A percentile compares a stretch with the other conserved stretches of the same genome.
Conservation (phyloP, 2,888 invertebrate genomes). For the Limnephilus lunatus region DNA sequence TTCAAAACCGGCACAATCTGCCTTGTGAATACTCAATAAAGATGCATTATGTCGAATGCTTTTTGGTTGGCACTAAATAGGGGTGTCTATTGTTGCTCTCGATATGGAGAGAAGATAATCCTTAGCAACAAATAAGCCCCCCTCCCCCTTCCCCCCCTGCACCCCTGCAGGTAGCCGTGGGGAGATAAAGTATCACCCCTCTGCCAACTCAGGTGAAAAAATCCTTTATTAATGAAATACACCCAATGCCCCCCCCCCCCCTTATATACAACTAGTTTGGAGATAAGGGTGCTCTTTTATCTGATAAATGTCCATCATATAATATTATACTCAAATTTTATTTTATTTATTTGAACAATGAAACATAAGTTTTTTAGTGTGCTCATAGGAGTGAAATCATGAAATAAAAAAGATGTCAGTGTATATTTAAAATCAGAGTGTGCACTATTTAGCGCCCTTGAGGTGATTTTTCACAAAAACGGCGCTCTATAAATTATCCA, state of each 20-base stretch:
- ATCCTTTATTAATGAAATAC: slow-evolving; percentile 65
- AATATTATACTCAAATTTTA: background rate
- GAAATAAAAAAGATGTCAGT: too few relatives aligned
- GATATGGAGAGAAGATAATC: slow-evolving; percentile 60
- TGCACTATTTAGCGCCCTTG: too few relatives aligned
- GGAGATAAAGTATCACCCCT: slow-evolving; percentile 63
- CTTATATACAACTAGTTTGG: slow-evolving; percentile 20
- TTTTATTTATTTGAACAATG: too few relatives aligned
- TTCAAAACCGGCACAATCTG: background rate
- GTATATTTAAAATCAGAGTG: background rate
- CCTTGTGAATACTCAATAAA: slow-evolving; percentile 40
- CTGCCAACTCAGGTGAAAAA: slow-evolving; percentile 64
- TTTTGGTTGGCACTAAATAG: slow-evolving; percentile 43
- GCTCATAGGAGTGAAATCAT: too few relatives aligned
- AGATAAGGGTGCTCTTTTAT: background rate
- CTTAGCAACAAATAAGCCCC: slow-evolving; percentile 61
- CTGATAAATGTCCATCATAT: slow-evolving; percentile 6
- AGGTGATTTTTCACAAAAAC: too few relatives aligned
- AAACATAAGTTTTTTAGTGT: too few relatives aligned
- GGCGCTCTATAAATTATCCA: too few relatives aligned
- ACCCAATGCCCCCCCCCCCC: slow-evolving; percentile 16
- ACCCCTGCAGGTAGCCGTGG: slow-evolving; percentile 46
- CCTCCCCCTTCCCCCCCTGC: background rate
- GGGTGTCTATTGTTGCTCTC: slow-evolving; percentile 60
- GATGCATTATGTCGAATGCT: background rate